A percentile compares a stretch with the other conserved stretches of the same genome.
Evolutionary conservation across 2,797 vertebrate genomes (phyloP).

Genomic region (Petrocephalus sullivani): DNA sequence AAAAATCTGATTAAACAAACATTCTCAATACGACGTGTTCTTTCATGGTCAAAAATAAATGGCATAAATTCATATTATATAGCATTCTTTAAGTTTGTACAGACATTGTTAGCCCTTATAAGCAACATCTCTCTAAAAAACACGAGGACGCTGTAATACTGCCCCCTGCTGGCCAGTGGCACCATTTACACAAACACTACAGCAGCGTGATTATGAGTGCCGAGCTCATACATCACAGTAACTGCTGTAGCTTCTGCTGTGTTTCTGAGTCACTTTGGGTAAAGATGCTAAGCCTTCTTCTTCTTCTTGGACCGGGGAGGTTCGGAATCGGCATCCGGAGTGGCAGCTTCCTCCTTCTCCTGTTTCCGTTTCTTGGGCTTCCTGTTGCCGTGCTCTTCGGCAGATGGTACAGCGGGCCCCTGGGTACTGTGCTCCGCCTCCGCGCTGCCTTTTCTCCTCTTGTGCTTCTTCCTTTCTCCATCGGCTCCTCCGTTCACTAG

Average conservation of each 20-base stretch:
- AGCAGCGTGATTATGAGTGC: not conserved
- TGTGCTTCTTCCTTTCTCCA: conserved; percentile 35
- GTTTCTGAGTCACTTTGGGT: not conserved
- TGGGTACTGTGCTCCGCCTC: conserved; percentile 30
- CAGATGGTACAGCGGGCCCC: conserved; percentile 68
- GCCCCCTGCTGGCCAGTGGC: conserved; percentile 33
- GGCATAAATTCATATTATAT: not conserved
- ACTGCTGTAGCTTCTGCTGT: not conserved
- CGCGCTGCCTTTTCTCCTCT: conserved; percentile 47
- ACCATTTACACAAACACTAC: not conserved
- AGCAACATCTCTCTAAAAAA: not conserved
- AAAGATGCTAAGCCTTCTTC: conserved; percentile 37
- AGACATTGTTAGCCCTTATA: not conserved
- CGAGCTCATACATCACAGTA: not conserved
- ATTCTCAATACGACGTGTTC: not conserved
- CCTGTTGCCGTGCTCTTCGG: conserved; percentile 70
- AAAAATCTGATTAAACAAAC: not conserved
- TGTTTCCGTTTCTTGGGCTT: conserved; percentile 70
- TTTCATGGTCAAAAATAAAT: not conserved
- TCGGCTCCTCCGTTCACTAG: not conserved
- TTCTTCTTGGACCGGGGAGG: conserved; percentile 58
- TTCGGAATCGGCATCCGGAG: conserved; percentile 13
- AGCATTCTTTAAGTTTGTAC: not conserved
- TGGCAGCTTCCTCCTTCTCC: conserved; percentile 23
- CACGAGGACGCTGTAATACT: not conserved